Evolutionary conservation across 2,113 vertebrate genomes (phyloP).

Genomic region (Heterotis niloticus): DNA sequence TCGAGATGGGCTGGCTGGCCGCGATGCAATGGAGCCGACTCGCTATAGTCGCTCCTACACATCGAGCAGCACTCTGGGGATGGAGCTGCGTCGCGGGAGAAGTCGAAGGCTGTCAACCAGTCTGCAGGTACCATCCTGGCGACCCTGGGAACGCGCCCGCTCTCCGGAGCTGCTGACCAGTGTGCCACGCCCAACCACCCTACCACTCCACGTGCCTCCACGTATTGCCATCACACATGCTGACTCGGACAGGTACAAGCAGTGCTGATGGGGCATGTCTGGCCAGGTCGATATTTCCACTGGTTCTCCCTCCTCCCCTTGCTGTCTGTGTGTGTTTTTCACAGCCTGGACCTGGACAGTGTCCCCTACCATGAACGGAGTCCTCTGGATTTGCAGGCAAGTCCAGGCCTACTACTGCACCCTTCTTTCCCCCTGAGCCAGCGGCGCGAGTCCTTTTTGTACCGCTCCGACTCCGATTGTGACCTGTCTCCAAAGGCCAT

Average conservation of each 20-base stretch:
- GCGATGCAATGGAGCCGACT: slow-evolving; percentile 59
- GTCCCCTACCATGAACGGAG: slow-evolving; percentile 82
- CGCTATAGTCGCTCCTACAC: slow-evolving; percentile 68
- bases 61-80: slow-evolving; percentile 66
- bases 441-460: slow-evolving; percentile 87
- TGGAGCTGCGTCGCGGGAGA: slow-evolving; percentile 63
- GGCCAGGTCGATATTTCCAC: neutral
- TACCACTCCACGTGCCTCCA: slow-evolving; percentile 70
- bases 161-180: slow-evolving; percentile 63
- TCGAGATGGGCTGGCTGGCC: slow-evolving; percentile 54
- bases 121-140: slow-evolving; percentile 71
- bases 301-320: too few relatives aligned
- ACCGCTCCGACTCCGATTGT: slow-evolving; percentile 88
- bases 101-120: slow-evolving; percentile 68
- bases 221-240: slow-evolving; percentile 75
- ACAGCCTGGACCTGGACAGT: slow-evolving; percentile 86
- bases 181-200: slow-evolving; percentile 66
- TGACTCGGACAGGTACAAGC: slow-evolving; percentile 66
- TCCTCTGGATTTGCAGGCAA: slow-evolving; percentile 87
- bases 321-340: too few relatives aligned
- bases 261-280: neutral
- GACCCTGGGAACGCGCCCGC: slow-evolving; percentile 61
- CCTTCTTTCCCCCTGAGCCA: slow-evolving; percentile 78
- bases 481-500: slow-evolving; percentile 89
- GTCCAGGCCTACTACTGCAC: slow-evolving; percentile 82